These are phyloP conservation scores for Echinops telfairi DNA, from an alignment of 2,113 vertebrate species.

Conservation along the genomic window DNA sequence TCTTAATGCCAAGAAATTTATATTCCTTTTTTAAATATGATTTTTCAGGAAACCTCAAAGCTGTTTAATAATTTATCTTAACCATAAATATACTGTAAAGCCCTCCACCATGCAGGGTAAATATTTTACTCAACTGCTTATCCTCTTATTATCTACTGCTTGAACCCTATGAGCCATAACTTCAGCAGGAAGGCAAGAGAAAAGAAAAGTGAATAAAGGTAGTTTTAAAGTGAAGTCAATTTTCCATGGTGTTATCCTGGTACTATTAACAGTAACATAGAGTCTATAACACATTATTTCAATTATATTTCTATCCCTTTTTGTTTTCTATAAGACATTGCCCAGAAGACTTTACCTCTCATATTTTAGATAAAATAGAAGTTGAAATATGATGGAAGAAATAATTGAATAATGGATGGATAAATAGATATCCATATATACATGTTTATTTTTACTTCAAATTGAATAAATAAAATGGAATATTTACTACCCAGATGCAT, in stretches of 20 bases:
- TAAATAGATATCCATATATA: not conserved
- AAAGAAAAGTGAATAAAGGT: not conserved
- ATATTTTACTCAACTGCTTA: not conserved
- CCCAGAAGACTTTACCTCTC: not conserved
- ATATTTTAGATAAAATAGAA: not conserved
- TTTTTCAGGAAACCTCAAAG: conserved; percentile 11
- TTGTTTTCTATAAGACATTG: no score
- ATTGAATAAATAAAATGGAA: conserved; percentile 2
- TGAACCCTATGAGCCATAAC: not conserved
- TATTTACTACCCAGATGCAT: not conserved
- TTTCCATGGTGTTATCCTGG: not conserved
- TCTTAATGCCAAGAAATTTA: not conserved
- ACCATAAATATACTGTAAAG: not conserved
- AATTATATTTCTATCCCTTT: not conserved
- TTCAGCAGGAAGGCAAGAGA: not conserved
- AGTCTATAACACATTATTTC: no score
- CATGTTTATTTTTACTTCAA: not conserved
- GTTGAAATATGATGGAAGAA: no score
- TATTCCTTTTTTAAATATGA: not conserved
- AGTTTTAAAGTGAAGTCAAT: not conserved
- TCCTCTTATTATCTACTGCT: not conserved
- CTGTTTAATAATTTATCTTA: not conserved
- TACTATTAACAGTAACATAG: not conserved
- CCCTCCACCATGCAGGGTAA: not conserved
- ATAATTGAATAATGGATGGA: not conserved